Conservation (phyloP, 2,113 vertebrate genomes). For the Nansenia antarctica region DNA sequence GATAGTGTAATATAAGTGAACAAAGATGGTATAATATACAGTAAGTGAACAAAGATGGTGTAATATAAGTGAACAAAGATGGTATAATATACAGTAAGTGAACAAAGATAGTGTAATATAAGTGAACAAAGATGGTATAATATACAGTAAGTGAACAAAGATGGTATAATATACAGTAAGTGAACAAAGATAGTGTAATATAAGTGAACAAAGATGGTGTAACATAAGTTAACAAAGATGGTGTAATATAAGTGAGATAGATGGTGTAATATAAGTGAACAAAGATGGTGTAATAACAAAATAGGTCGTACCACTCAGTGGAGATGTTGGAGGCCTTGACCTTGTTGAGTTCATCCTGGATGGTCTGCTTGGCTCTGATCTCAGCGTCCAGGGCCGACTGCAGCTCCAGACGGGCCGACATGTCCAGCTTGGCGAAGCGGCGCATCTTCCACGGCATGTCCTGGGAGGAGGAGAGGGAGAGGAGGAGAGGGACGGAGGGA, state of each 20-base stretch:
- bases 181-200: too few species aligned
- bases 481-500: neutral
- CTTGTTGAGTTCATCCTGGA: constrained; percentile 96
- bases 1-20: neutral
- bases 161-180: too few species aligned
- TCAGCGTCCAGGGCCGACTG: constrained; percentile 96
- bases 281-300: neutral
- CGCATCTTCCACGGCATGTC: constrained; percentile 99
- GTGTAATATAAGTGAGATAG: neutral
- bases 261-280: neutral
- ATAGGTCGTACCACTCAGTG: constrained; percentile 88
- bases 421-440: constrained; percentile 96
- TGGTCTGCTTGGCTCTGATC: constrained; percentile 95
- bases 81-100: too few species aligned
- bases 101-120: too few species aligned
- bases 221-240: neutral
- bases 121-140: too few species aligned
- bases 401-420: constrained; percentile 95
- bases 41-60: too few species aligned
- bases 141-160: too few species aligned
- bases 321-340: constrained; percentile 92
- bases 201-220: too few species aligned
- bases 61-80: too few species aligned
- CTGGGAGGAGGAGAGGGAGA: constrained; percentile 55
- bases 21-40: neutral